Percentiles rank a stretch among this genome's conserved stretches.
These are phyloP conservation scores for Pilophorus perplexus DNA, from an alignment of 2,888 invertebrate species.

Conservation along the genomic window DNA sequence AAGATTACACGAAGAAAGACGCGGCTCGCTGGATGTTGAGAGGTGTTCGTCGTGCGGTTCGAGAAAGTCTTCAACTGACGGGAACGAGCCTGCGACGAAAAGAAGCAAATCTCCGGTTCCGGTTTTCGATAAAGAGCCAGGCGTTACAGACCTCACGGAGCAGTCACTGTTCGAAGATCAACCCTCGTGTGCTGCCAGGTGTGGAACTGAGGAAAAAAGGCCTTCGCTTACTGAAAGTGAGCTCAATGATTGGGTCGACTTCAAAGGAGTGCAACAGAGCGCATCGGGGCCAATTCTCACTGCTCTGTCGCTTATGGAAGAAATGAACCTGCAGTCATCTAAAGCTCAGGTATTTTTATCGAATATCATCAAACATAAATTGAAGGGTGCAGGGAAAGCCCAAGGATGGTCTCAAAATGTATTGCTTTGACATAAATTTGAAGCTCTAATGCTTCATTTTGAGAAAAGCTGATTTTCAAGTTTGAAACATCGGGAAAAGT, in stretches of 20 bases:
- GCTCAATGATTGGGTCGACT: not conserved
- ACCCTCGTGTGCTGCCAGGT: not conserved
- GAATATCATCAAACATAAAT: no score
- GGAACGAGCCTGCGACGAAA: not conserved
- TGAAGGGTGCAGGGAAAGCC: no score
- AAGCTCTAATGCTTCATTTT: no score
- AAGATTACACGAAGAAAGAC: not conserved
- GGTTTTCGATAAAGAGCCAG: not conserved
- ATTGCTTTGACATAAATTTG: no score
- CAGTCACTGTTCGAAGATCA: not conserved
- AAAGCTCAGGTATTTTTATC: not conserved
- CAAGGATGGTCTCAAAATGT: no score
- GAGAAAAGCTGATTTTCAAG: no score
- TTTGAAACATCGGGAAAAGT: no score
- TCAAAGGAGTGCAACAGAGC: not conserved
- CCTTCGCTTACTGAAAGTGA: conserved; percentile 18
- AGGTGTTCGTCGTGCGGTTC: conserved; percentile 4
- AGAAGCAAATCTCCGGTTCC: conserved; percentile 9
- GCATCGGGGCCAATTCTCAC: not conserved
- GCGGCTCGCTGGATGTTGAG: conserved; percentile 1
- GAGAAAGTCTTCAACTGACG: conserved; percentile 6
- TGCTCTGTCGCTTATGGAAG: not conserved
- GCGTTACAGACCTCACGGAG: not conserved
- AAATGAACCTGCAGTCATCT: conserved; percentile 9
- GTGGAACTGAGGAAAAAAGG: not conserved